These are phyloP conservation scores for Rhyacophila brunnea DNA, from an alignment of 1,140 invertebrate genomes.

Conservation along the genomic window DNA sequence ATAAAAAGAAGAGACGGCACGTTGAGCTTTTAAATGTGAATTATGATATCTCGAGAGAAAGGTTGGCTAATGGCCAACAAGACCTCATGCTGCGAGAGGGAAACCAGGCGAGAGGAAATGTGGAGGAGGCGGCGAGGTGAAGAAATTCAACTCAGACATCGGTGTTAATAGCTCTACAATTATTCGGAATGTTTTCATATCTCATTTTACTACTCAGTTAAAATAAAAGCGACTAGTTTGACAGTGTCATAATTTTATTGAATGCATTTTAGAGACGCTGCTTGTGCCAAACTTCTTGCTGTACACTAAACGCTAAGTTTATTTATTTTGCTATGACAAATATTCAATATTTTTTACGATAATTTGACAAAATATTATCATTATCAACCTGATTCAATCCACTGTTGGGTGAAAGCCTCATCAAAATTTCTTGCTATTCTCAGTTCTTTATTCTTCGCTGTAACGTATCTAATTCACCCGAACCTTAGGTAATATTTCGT, in stretches of 20 bases:
- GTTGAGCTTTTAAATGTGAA: conserved; percentile 30
- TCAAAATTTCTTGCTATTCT: too few relatives aligned
- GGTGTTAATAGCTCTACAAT: conserved; percentile 31
- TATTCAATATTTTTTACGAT: too few relatives aligned
- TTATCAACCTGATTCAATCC: too few relatives aligned
- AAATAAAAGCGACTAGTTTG: not conserved
- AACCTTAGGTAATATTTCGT: too few relatives aligned
- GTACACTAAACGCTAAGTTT: too few relatives aligned
- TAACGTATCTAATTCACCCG: too few relatives aligned
- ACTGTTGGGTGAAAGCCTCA: too few relatives aligned
- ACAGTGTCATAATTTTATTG: not conserved
- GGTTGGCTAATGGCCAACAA: conserved; percentile 15
- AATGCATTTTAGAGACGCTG: not conserved
- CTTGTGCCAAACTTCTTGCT: not conserved
- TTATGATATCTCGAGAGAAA: conserved; percentile 25
- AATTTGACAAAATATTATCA: too few relatives aligned
- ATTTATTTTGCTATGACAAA: too few relatives aligned
- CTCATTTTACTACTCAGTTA: conserved; percentile 12
- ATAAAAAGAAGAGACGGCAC: conserved; percentile 13
- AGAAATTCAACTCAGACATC: conserved; percentile 1
- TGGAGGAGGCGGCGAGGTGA: not conserved
- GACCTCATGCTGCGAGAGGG: not conserved
- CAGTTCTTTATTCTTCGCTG: too few relatives aligned
- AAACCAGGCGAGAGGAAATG: not conserved
- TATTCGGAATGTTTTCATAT: conserved; percentile 29